phyloP scores from a whole-genome alignment of 1,140 invertebrate species.

The Zaprionus inermis region DNA sequence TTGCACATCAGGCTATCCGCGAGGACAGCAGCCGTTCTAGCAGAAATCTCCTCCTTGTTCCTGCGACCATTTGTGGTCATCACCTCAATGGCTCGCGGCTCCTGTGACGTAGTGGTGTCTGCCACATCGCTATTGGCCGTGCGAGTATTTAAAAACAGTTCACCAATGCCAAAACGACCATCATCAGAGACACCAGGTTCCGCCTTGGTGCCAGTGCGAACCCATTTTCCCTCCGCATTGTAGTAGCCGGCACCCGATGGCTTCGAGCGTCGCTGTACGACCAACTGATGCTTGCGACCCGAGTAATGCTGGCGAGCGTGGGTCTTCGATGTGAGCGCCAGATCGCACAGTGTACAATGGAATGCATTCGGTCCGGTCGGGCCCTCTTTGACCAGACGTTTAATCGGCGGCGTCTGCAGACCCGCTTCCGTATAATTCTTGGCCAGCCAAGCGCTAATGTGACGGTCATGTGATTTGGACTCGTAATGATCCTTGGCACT shows the following conservation, averaged over 20 bases:
- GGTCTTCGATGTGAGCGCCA: conserved; percentile 82
- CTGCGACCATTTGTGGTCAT: conserved; percentile 4
- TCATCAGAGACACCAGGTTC: conserved; percentile 28
- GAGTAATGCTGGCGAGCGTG: conserved; percentile 85
- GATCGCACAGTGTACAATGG: conserved; percentile 84
- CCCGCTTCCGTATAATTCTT: conserved; percentile 72
- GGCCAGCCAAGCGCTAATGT: conserved; percentile 82
- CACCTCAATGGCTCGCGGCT: conserved; percentile 13
- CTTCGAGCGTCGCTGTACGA: conserved; percentile 49
- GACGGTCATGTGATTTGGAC: conserved; percentile 85
- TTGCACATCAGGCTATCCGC: conserved; percentile 64
- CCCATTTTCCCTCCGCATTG: conserved; percentile 82
- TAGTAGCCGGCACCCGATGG: conserved; percentile 83
- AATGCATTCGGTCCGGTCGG: conserved; percentile 68
- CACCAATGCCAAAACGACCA: conserved; percentile 59
- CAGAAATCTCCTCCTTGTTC: not conserved
- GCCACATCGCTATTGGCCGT: not conserved
- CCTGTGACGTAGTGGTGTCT: not conserved
- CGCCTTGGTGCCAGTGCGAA: conserved; percentile 64
- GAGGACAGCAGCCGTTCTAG: not conserved
- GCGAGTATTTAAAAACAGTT: conserved; percentile 1
- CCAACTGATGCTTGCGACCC: conserved; percentile 84
- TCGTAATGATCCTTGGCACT: conserved; percentile 84
- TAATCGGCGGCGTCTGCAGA: conserved; percentile 67
- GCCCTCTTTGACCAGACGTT: conserved; percentile 60